phyloP scores from a whole-genome alignment of 2,888 invertebrate species.

The Nebria salina region DNA sequence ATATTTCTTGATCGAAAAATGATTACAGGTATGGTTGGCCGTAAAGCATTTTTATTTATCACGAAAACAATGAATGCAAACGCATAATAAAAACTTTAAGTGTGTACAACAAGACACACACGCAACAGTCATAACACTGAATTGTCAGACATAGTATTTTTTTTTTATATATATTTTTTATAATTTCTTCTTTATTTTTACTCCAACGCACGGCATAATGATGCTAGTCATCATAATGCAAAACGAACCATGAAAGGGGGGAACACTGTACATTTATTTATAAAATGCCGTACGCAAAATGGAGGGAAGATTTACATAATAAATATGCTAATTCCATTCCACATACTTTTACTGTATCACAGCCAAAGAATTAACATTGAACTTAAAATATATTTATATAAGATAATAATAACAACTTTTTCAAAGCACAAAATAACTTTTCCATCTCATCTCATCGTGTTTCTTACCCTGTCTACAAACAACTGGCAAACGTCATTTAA shows the following conservation, averaged over 20 bases:
- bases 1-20: not conserved
- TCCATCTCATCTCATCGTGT: not conserved
- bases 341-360: constrained; percentile 63
- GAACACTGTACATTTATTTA: constrained; percentile 11
- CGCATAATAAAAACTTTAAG: not conserved
- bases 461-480: too few species aligned
- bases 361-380: constrained; percentile 64
- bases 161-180: not conserved
- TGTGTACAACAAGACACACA: constrained; percentile 9
- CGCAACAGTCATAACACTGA: constrained; percentile 15
- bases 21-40: not conserved
- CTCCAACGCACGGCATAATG: constrained; percentile 20
- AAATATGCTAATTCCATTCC: constrained; percentile 52
- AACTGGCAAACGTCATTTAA: too few species aligned
- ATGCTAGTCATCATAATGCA: not conserved
- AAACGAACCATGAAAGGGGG: not conserved
- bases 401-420: constrained; percentile 35
- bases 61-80: not conserved
- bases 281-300: constrained; percentile 32
- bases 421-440: constrained; percentile 37
- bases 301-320: constrained; percentile 41
- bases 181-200: constrained; percentile 8
- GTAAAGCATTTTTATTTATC: not conserved
- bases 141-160: constrained; percentile 8
- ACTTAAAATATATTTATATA: constrained; percentile 47